These are phyloP conservation scores for Linyphia triangularis DNA, from an alignment of 2,888 invertebrate genomes.

Conservation along the genomic window DNA sequence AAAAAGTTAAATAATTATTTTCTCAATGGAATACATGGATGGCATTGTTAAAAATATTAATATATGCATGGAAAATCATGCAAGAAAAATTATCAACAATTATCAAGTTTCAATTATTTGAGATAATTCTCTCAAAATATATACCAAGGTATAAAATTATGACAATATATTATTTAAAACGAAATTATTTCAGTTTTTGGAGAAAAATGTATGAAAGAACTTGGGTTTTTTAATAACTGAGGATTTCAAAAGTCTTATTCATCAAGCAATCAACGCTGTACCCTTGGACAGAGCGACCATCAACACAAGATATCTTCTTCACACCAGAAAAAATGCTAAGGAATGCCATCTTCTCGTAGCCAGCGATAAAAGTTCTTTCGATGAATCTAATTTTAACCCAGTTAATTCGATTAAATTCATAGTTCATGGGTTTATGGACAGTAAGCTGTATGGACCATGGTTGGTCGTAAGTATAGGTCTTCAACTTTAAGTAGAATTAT, in stretches of 20 bases:
- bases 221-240: slow-evolving; percentile 62
- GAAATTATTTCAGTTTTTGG: not conserved
- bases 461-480: slow-evolving; percentile 62
- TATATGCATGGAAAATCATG: too few species aligned
- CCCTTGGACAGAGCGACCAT: slow-evolving; percentile 73
- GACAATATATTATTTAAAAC: too few species aligned
- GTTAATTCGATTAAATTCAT: slow-evolving; percentile 68
- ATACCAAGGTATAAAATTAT: too few species aligned
- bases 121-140: too few species aligned
- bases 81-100: too few species aligned
- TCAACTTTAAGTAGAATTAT: too few species aligned
- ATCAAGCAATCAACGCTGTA: slow-evolving; percentile 74
- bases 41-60: too few species aligned
- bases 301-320: slow-evolving; percentile 68
- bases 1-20: too few species aligned
- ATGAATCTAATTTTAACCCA: slow-evolving; percentile 62
- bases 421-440: slow-evolving; percentile 76
- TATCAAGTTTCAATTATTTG: too few species aligned
- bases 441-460: slow-evolving; percentile 72
- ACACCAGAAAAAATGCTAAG: slow-evolving; percentile 73
- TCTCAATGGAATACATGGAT: too few species aligned
- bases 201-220: slow-evolving; percentile 59
- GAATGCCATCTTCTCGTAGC: slow-evolving; percentile 49
- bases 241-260: slow-evolving; percentile 69
- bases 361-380: slow-evolving; percentile 33